Base-by-base conservation (phyloP, 2,113 vertebrate genomes). In the Cichladusa arquata region DNA sequence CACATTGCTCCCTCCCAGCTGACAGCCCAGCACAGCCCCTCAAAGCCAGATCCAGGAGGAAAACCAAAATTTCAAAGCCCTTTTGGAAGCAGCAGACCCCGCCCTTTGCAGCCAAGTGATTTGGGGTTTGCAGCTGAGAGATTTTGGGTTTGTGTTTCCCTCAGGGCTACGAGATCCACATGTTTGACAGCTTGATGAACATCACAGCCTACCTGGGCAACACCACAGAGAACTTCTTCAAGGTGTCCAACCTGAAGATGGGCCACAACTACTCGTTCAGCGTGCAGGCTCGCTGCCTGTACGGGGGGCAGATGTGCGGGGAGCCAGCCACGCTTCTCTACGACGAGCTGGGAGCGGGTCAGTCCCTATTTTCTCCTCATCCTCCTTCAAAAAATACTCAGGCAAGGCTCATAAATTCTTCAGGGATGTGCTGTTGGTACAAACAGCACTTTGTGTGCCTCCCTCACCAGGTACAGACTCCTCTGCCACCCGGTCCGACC, bases 211-310 rank as follows among this genome's bases (percentile, higher is more conserved):
- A 96, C 81, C 98, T 99, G 10, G 99, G 99, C 36, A 99, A 99
- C 93, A 99, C 99, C 82, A 99, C 99, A 0, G 99, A 99, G 91
- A 99, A 98, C 28, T 99, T 98, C 98, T 99, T 99, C 97, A 98
- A 98, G 79, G 98, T 99, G 95, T 98, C 97, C 96, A 98, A 98
- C 97, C 98, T 99, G 97, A 98, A 98, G 92, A 51, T 97, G 17
- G 99, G 99, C 19, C 99, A 99, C 96, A 99, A 99, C 97, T 99
- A 99, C 62, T 99, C 99, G 0, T 99, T 99, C 98, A 98, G 95
- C 0, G 99, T 99, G 29, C 99, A 98, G 94, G 99, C 99, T 4
- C 96, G 98, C 45, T 99, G 99, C 79, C 98, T 99, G 61, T 97
- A 98, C 7, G 97, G 96, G 2, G 98, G 98, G 16, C 99, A 99